Base-by-base conservation (phyloP, 2,113 vertebrate genomes). In the Sclerurus mexicanus region DNA sequence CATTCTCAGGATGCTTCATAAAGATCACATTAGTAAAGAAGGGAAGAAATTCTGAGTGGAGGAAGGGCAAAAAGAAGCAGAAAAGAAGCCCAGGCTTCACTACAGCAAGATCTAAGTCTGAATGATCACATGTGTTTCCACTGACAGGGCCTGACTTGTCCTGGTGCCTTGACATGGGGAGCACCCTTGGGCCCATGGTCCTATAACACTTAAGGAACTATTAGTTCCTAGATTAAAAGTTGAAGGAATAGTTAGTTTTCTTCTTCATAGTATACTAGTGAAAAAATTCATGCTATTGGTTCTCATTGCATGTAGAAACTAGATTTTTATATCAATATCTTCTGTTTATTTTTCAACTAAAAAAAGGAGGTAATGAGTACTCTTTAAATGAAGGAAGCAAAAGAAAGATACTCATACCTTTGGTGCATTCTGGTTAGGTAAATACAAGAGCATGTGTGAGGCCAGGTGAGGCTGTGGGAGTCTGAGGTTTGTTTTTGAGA, bases 91-190 rank as follows among this genome's bases (percentile, higher is more conserved):
- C 27, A 78, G 19, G n/a, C 12, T 52, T 71, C 56, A 46, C 7
- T 47, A 7, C 24, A 9, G 4, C 17, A 31, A 9, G 12, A 67
- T 62, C 16, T 75, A 52, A 58, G n/a, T 47, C 49, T 74, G 53
- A 40, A 9, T 50, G 66, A 66, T 0, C 58, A 37, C 20, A 25
- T 1, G 2, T 0, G 1, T 75, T 82, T 71, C 25, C 14, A 31
- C 16, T 4, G 3, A 6, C 12, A 85, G 30, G 37, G 30, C 25
- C 13, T 67, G 27, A 53, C 23, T 31, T 67, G 30, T 12, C 24
- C 39, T 64, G 5, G 4, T 82, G 56, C n/a, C 3, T 4, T 25
- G n/a, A 22, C n/a, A 35, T 3, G 5, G 28, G 17, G 21, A 67
- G 2, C 35, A 75, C 10, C 9, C 11, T 62, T 85, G 42, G 10